Evolutionary conservation across 2,888 invertebrate species (phyloP).

Genomic region (Lymantria monacha): DNA sequence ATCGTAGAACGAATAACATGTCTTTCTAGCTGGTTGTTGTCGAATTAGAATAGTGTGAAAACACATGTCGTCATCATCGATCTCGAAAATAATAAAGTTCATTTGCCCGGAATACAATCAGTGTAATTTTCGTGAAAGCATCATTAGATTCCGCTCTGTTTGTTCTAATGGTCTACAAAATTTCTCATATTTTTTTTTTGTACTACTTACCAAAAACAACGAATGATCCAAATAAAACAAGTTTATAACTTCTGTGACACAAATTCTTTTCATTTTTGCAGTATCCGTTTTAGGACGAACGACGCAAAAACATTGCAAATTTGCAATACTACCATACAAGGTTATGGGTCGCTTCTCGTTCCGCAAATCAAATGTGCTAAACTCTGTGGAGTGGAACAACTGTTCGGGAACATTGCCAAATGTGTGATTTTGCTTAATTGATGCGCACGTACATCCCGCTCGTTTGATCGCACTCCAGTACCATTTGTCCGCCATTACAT

Average conservation of each 20-base stretch:
- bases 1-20: background rate
- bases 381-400: conserved; percentile 58
- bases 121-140: conserved; percentile 7
- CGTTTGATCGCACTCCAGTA: conserved; percentile 67
- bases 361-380: conserved; percentile 51
- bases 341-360: conserved; percentile 43
- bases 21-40: background rate
- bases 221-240: conserved; percentile 17
- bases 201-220: conserved; percentile 13
- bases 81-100: conserved; percentile 4
- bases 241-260: conserved; percentile 17
- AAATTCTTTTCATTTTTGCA: conserved; percentile 28
- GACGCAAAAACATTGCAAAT: conserved; percentile 12
- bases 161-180: conserved; percentile 10
- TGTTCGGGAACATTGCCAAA: conserved; percentile 74
- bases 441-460: conserved; percentile 63
- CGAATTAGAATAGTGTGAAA: background rate
- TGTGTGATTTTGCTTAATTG: conserved; percentile 73
- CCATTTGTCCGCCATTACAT: conserved; percentile 41
- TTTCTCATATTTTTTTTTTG: conserved; percentile 7
- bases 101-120: background rate
- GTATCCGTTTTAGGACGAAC: conserved; percentile 13
- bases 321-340: conserved; percentile 56
- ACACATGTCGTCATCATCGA: conserved; percentile 2
- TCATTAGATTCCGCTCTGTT: conserved; percentile 16